These are phyloP conservation scores for Aphelocoma californica DNA, from an alignment of 2,797 vertebrate species.

Conservation along the genomic window DNA sequence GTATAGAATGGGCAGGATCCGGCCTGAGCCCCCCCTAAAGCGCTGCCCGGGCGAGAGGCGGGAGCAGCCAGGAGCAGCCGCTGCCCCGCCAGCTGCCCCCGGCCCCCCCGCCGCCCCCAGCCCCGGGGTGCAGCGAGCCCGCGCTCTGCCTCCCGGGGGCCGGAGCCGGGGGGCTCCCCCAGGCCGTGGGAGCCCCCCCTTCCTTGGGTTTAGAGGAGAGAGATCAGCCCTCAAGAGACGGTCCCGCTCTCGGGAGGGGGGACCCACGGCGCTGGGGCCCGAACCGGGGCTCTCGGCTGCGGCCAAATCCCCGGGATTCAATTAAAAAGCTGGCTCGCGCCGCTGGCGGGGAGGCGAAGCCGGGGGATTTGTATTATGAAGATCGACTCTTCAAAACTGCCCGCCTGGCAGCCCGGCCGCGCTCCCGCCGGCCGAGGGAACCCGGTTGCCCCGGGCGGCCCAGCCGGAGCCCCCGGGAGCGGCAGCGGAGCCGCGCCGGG, in stretches of 20 bases:
- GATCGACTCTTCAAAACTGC: conserved; percentile 45
- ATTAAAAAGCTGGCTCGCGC: conserved; percentile 51
- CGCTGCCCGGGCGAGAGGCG: not conserved
- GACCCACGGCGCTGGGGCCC: not conserved
- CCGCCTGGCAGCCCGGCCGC: not conserved
- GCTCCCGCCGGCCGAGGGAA: not conserved
- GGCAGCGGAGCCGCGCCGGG: not conserved
- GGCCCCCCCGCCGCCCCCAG: not conserved
- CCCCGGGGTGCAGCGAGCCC: not conserved
- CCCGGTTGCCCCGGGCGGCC: not conserved
- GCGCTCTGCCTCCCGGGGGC: not conserved
- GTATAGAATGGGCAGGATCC: not conserved
- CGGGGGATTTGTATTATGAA: conserved; percentile 25
- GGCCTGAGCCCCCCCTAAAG: not conserved
- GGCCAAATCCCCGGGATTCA: conserved; percentile 36
- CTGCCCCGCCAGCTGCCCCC: not conserved
- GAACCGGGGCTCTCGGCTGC: not conserved
- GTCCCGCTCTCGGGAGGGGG: not conserved
- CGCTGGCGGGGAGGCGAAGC: conserved; percentile 21
- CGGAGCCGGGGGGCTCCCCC: not conserved
- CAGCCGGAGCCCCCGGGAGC: not conserved
- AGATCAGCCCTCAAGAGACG: not conserved
- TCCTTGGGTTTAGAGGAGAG: not conserved
- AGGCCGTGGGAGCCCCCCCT: not conserved
- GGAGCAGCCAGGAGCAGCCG: not conserved